Evolutionary conservation across 2,888 invertebrate species (phyloP), one percentile per base, ranked within the genome.

Genomic region (Lasioglossum malachurum): DNA sequence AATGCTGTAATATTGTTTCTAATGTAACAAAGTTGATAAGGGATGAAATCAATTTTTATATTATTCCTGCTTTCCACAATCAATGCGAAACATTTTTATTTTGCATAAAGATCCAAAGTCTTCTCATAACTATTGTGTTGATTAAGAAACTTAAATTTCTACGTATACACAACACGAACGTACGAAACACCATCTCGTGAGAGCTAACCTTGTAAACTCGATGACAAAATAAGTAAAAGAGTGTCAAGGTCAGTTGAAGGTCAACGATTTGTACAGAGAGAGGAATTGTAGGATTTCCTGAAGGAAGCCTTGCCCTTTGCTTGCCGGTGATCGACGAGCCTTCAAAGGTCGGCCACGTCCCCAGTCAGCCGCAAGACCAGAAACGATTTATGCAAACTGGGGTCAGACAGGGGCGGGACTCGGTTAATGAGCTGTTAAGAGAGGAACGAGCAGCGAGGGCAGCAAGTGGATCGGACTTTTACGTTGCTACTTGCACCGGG

Each of bases 381-480:
- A 75, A 49, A 78, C 8, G 76, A 81, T 67, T 89, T 88, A 88
- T 86, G 89, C 84, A 89, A 85, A 86, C 84, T 69, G 82, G 75
- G 90, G 84, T 88, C 90, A 87, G 79, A 19, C 31, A 78, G 83
- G 85, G 87, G 86, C 90, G 88, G 88, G 75, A 90, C 89, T 90
- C 89, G 89, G 87, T 92, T 92, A 92, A 92, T 92, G 92, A 91
- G 90, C 92, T 92, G 92, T 92, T 92, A 92, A 92, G 88, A 86
- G 91, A 88, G 88, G 89, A 84, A 85, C 82, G 76, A 67, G 53
- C 78, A 73, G 81, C 77, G 57, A 75, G 80, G 41, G 80, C 84
- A 79, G 77, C 87, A 83, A 83, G 84, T 88, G 82, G 84, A 88
- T 83, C 78, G 35, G 75, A 81, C 38, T 87, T 80, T 80, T 80